Conservation (phyloP, 1,140 invertebrate genomes). For the Cherax quadricarinatus region DNA sequence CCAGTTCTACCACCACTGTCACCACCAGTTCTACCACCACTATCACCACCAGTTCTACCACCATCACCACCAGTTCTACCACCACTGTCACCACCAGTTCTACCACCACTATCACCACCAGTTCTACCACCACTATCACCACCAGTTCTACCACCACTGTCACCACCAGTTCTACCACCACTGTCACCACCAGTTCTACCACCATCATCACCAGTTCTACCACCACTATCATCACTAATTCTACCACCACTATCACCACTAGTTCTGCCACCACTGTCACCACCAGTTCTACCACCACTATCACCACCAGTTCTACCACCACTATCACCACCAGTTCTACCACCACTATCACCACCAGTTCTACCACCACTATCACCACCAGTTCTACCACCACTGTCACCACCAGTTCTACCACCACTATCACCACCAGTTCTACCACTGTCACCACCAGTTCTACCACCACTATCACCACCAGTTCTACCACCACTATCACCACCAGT, state of each 20-base stretch:
- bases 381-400: neutral
- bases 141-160: too few relatives aligned
- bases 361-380: neutral
- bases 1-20: neutral
- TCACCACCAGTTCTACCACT: too few relatives aligned
- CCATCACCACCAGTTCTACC: neutral
- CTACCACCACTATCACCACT: neutral
- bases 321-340: too few relatives aligned
- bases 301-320: neutral
- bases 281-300: neutral
- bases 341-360: neutral
- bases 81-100: neutral
- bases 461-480: too few relatives aligned
- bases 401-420: neutral
- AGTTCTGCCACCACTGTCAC: neutral
- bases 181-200: neutral
- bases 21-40: neutral
- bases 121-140: too few relatives aligned
- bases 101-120: neutral
- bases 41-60: neutral
- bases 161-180: neutral
- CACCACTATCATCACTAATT: neutral
- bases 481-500: too few relatives aligned
- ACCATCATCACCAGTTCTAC: too few relatives aligned
- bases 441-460: too few relatives aligned